Base-by-base conservation (phyloP, 2,888 invertebrate species). In the Meta bourneti region DNA sequence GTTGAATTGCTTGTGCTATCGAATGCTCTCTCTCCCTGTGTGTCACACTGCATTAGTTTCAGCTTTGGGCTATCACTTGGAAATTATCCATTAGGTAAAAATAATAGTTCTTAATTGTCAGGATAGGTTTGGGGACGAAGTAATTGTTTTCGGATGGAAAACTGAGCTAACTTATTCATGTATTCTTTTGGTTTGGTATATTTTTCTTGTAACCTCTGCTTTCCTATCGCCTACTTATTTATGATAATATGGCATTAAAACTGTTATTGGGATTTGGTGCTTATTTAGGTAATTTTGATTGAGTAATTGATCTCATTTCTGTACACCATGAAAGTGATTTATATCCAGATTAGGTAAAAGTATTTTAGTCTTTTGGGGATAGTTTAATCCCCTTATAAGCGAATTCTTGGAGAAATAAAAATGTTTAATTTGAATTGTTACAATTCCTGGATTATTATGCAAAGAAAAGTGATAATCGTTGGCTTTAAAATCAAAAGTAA, bases 81-180 rank as follows among this genome's bases (percentile, higher is more conserved):
- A n/a, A 19, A 20, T 82, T 48, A 34, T 7, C 51, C 52, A 20
- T 19, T 52, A 52, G 52, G 16, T 11, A 11, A 8, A 9, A 61
- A 16, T 16, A 78, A 7, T 78, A 51, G 52, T 11, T 78, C 52
- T 51, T 78, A 78, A 78, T n/a, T 78, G 78, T 16, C 13, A 51
- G 74, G 34, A 11, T 80, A 7, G 20, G 16, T 75, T 75, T 34
- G 34, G 20, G 20, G 11, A 77, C 49, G 48, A 7, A 52, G 52
- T 52, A 52, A 78, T 78, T 51, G 78, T 48, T 52, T 78, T 52
- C 19, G 78, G 52, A 78, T 78, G 78, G 52, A 78, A 78, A 78
- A 61, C 61, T 61, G 13, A 16, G 61, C 13, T 16, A 16, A 61
- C 61, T 61, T 61, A 61, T 61, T 61, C 61, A 61, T 61, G 61